These are phyloP conservation scores for Xanthorhoe spadicearia DNA, from an alignment of 2,888 invertebrate genomes.

Conservation along the genomic window DNA sequence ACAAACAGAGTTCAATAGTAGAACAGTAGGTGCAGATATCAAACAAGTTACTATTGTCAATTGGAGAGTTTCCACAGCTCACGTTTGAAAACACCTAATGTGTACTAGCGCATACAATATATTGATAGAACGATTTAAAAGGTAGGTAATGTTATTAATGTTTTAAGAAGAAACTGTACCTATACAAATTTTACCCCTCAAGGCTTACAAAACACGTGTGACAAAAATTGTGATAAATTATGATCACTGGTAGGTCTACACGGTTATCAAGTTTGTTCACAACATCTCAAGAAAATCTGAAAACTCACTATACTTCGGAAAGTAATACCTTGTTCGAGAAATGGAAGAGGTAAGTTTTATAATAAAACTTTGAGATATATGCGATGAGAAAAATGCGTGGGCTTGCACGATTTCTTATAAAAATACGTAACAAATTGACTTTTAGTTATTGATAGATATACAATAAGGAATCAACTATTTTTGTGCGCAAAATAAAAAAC, in stretches of 20 bases:
- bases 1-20: no score
- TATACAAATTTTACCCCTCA: no score
- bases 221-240: background rate
- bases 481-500: no score
- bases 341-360: conserved; percentile 11
- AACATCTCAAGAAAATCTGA: conserved; percentile 4
- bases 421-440: background rate
- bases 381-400: background rate
- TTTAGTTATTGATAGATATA: background rate
- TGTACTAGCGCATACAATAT: no score
- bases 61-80: no score
- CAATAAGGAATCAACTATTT: no score
- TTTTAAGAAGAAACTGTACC: no score
- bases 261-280: conserved; percentile 3
- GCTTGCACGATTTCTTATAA: background rate
- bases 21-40: no score
- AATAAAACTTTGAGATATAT: conserved; percentile 8
- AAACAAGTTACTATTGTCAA: no score
- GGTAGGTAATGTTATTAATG: background rate
- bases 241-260: background rate
- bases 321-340: conserved; percentile 17
- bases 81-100: no score
- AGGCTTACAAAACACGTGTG: background rate
- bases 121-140: no score
- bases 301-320: conserved; percentile 8